Base-by-base conservation (phyloP, 2,797 vertebrate genomes). In the Pteronotus mesoamericanus region DNA sequence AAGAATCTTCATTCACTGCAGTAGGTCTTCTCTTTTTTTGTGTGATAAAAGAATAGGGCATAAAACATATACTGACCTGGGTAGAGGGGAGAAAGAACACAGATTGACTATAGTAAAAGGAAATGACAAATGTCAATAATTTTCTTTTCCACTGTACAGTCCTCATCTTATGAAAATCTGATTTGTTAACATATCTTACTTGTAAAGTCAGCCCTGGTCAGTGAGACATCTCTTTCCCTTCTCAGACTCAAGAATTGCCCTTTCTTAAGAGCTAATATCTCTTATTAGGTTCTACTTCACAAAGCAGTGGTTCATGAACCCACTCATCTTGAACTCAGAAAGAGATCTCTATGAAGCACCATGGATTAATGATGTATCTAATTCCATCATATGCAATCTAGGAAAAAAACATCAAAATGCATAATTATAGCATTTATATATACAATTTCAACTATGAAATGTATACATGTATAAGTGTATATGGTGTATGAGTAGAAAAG, bases 1-100 rank as follows among this genome's bases (percentile, higher is more conserved):
- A 98, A 48, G 96, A 96, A 97, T 98, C 98, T 97, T 99, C 99
- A 99, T 99, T 98, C 99, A 99, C 99, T 96, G 94, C 95, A 96
- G 93, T 68, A 91, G 97, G 95, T 98, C 96, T 94, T 98, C 96
- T 85, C 51, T 97, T 94, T 79, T 96, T 32, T 14, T 32, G 10
- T 55, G 94, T 95, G 87, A 94, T 77, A 97, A 80, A 88, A 96
- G 90, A 98, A 98, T 91, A 87, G 91, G 87, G 53, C 74, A 94
- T 86, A 97, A 93, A 84, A 97, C 68, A 91, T 90, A 89, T 71
- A 44, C 24, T 29, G 85, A 94, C 97, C 98, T 98, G 95, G 42
- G 48, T 22, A 12, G 2, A 92, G 90, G 12, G 14, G 55, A 88
- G 68, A 80, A 91, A 48, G 14, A 95, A 97, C 48, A 97, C 4